These are phyloP conservation scores for Periophthalmus modestus DNA, from an alignment of 2,113 vertebrate genomes.

Conservation along the genomic window DNA sequence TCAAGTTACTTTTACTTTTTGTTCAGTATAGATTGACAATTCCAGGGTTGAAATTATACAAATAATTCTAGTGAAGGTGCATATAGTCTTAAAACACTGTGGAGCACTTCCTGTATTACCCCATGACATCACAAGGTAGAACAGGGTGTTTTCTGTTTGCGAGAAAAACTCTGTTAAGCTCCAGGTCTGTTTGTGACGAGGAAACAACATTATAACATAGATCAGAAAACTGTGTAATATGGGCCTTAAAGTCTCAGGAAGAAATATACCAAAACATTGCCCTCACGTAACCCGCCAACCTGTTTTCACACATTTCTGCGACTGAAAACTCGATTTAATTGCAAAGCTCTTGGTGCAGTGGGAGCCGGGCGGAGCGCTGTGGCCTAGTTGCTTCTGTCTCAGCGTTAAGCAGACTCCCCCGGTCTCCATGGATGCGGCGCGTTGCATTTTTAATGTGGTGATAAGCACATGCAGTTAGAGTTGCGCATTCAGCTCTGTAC, in stretches of 20 bases:
- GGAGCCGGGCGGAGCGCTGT: slow-evolving; percentile 17
- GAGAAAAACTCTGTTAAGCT: too few species aligned
- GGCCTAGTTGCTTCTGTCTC: slow-evolving; percentile 43
- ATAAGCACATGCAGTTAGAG: slow-evolving; percentile 29
- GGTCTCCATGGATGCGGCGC: slow-evolving; percentile 26
- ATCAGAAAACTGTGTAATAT: too few species aligned
- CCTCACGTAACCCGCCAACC: not conserved
- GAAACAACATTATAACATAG: too few species aligned
- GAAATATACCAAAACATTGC: not conserved
- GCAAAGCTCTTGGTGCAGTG: not conserved
- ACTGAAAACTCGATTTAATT: not conserved
- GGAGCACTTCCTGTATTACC: too few species aligned
- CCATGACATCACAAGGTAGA: too few species aligned
- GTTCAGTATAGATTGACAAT: too few species aligned
- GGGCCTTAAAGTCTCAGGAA: not conserved
- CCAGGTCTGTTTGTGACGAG: too few species aligned
- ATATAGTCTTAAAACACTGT: too few species aligned
- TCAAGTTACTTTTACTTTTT: too few species aligned
- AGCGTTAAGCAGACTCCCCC: slow-evolving; percentile 38
- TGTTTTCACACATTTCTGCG: not conserved
- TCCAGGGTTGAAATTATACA: too few species aligned
- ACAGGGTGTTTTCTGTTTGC: too few species aligned
- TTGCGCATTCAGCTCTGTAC: slow-evolving; percentile 38
- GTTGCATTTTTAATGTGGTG: slow-evolving; percentile 45
- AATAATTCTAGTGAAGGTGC: too few species aligned